A percentile compares a stretch with the other conserved stretches of the same genome.
Conservation (phyloP, 2,113 vertebrate genomes). For the Gambusia holbrooki region DNA sequence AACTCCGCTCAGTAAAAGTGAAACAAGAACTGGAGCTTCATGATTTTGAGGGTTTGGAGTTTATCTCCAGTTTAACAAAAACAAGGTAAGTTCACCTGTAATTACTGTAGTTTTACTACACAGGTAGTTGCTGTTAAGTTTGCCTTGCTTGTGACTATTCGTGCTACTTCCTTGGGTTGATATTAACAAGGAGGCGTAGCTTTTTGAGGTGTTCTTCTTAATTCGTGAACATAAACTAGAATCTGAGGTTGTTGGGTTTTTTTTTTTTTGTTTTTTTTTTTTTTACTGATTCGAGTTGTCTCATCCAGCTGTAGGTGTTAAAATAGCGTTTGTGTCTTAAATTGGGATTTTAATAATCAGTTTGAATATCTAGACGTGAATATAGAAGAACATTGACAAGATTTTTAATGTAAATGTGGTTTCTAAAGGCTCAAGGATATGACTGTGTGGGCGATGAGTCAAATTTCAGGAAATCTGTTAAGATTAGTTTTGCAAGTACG, state of each 20-base stretch:
- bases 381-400: background rate
- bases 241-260: too few relatives aligned
- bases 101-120: background rate
- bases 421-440: background rate
- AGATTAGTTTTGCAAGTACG: background rate
- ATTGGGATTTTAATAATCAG: background rate
- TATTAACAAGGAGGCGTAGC: background rate
- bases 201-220: background rate
- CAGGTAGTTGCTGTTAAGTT: background rate
- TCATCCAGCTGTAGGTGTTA: too few relatives aligned
- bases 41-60: background rate
- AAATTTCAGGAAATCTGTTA: background rate
- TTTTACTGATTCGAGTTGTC: too few relatives aligned
- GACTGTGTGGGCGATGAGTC: background rate
- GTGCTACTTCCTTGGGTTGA: constrained; percentile 12
- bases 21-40: constrained; percentile 25
- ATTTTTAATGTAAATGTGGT: background rate
- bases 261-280: too few relatives aligned
- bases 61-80: background rate
- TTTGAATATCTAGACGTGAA: background rate
- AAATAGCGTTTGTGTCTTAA: background rate
- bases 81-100: constrained; percentile 18
- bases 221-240: background rate
- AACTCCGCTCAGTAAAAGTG: constrained; percentile 50
- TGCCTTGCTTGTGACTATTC: background rate